Percentiles rank a stretch among this genome's conserved stretches.
phyloP scores from a whole-genome alignment of 2,888 invertebrate species.

The Cryptosula pallasiana region DNA sequence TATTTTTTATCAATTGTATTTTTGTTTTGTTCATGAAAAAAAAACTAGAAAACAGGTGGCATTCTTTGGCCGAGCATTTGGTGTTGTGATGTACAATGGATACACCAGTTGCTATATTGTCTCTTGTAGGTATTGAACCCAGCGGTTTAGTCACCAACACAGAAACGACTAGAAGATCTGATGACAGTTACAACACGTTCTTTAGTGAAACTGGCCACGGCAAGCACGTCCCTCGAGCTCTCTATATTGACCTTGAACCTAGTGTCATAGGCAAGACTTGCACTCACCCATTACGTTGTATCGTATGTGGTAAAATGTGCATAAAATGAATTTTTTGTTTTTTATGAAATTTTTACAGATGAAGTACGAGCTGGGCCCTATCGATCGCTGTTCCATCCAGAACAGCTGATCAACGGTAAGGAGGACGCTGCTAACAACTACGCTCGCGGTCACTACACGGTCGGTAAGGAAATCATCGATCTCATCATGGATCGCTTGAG shows the following conservation, averaged over 20 bases:
- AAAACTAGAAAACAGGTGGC: too few relatives aligned
- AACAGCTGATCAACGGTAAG: conserved; percentile 28
- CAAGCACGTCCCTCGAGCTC: conserved; percentile 24
- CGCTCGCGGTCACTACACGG: conserved; percentile 27
- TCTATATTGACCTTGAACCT: conserved; percentile 22
- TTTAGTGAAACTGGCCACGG: conserved; percentile 24
- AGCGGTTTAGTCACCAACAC: conserved; percentile 17
- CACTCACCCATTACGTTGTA: too few relatives aligned
- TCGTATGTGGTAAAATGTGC: too few relatives aligned
- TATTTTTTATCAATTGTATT: too few relatives aligned
- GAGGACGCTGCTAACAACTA: conserved; percentile 29
- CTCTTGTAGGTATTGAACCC: conserved; percentile 23
- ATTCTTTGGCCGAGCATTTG: too few relatives aligned
- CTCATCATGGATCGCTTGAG: conserved; percentile 21
- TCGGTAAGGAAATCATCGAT: conserved; percentile 27
- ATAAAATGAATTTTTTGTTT: too few relatives aligned
- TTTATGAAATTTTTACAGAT: too few relatives aligned
- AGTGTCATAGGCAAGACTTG: conserved; percentile 21
- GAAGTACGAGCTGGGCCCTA: conserved; percentile 28
- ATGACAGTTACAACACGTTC: conserved; percentile 25
- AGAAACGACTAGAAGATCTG: background rate
- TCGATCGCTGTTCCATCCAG: conserved; percentile 28
- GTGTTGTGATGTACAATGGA: too few relatives aligned
- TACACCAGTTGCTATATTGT: too few relatives aligned
- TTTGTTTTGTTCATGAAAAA: too few relatives aligned